A percentile compares a stretch with the other conserved stretches of the same genome.
Evolutionary conservation across 2,797 vertebrate genomes (phyloP).

Genomic region (Catostomus latipinnis): DNA sequence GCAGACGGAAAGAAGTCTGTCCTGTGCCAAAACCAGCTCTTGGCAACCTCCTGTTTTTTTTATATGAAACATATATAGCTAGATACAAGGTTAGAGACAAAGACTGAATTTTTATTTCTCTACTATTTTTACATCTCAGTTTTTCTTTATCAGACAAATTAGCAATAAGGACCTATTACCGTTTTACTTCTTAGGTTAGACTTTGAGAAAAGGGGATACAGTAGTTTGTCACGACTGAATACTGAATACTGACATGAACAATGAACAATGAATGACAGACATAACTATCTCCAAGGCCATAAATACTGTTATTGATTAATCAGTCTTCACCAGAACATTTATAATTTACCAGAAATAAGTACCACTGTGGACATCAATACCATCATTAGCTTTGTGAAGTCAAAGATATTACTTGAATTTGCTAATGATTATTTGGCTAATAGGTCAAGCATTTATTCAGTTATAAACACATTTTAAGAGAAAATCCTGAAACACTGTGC

Average conservation of each 20-base stretch:
- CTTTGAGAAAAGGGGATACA: too few species aligned
- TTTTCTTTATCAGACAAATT: neutral
- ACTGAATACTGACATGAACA: neutral
- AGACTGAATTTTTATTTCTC: neutral
- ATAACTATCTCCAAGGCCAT: neutral
- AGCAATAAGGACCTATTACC: too few species aligned
- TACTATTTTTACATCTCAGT: neutral
- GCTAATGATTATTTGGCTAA: neutral
- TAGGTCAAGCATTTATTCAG: neutral
- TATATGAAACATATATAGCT: neutral
- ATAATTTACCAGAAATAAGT: neutral
- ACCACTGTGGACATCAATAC: neutral
- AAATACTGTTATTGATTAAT: neutral
- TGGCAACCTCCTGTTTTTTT: neutral
- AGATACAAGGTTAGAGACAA: neutral
- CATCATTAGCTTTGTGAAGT: neutral
- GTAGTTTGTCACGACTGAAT: too few species aligned
- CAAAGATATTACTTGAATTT: neutral
- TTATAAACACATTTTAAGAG: neutral
- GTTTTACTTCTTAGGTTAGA: too few species aligned
- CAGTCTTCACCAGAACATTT: too few species aligned
- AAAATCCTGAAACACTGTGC: conserved; percentile 12
- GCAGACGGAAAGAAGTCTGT: conserved; percentile 31
- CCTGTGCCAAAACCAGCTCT: conserved; percentile 22
- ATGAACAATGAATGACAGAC: neutral